These are phyloP conservation scores for Parazoanthus darwini DNA, from an alignment of 92 coral and sea anemone species.

Conservation along the genomic window DNA sequence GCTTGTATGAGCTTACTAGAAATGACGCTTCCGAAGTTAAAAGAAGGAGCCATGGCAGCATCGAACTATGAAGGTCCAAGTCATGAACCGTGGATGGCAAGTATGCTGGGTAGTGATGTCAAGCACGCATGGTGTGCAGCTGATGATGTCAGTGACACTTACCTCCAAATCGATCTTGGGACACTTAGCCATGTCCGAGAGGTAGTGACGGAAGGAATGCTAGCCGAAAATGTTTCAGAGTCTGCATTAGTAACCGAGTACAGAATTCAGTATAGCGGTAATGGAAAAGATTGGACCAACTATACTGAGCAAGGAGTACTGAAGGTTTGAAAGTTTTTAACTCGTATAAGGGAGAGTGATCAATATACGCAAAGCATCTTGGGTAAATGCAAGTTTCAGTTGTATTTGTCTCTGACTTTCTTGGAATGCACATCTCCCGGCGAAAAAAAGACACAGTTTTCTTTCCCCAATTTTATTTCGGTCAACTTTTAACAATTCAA, in stretches of 20 bases:
- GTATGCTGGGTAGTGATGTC: slow-evolving; percentile 18
- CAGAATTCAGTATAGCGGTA: slow-evolving; percentile 14
- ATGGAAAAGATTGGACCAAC: slow-evolving; percentile 19
- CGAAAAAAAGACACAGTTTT: not conserved
- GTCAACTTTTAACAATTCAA: too few species aligned
- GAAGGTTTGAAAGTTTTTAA: not conserved
- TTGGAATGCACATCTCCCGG: too few species aligned
- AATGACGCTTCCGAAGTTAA: not conserved
- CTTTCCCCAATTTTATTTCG: too few species aligned
- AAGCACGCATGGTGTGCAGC: slow-evolving; percentile 32
- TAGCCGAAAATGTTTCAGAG: slow-evolving; percentile 2
- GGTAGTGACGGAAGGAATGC: slow-evolving; percentile 25
- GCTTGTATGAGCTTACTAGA: not conserved
- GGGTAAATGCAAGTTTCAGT: too few species aligned
- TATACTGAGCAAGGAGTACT: slow-evolving; percentile 9
- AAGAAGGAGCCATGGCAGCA: slow-evolving; percentile 18
- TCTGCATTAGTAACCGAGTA: slow-evolving; percentile 27
- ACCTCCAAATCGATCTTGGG: slow-evolving; percentile 31
- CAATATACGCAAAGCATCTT: too few species aligned
- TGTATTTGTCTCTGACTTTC: too few species aligned
- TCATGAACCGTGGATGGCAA: slow-evolving; percentile 28
- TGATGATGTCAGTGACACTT: not conserved
- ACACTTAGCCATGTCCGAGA: not conserved
- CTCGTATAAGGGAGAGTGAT: too few species aligned
- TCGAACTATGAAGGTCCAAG: slow-evolving; percentile 19